Evolutionary conservation across 2,888 invertebrate genomes (phyloP).

Genomic region (Ophonus ardosiacus): DNA sequence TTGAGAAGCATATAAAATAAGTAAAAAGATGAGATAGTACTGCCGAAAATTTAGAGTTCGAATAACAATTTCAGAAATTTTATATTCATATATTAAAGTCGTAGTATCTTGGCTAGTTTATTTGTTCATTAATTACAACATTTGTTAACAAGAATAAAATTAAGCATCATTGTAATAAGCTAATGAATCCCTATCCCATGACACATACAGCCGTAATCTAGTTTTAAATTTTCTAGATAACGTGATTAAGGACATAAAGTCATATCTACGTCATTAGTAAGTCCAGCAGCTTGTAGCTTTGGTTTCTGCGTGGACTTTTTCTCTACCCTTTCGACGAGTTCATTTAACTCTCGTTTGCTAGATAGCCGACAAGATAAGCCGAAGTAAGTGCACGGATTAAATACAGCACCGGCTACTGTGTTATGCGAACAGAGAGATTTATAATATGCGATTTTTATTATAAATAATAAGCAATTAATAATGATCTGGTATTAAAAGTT

Average conservation of each 20-base stretch:
- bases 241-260: conserved; percentile 59
- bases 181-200: conserved; percentile 27
- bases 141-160: conserved; percentile 44
- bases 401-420: conserved; percentile 48
- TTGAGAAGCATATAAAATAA: no score
- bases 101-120: neutral
- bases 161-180: conserved; percentile 43
- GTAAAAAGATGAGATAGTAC: no score
- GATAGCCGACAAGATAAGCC: conserved; percentile 56
- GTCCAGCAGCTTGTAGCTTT: conserved; percentile 33
- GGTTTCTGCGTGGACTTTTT: conserved; percentile 27
- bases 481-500: conserved; percentile 15
- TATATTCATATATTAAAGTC: no score
- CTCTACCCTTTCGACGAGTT: conserved; percentile 58
- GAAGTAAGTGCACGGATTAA: conserved; percentile 60
- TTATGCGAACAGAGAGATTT: neutral
- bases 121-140: conserved; percentile 25
- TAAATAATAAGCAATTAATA: conserved; percentile 32
- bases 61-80: no score
- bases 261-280: conserved; percentile 36
- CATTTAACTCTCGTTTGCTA: conserved; percentile 59
- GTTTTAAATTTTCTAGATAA: conserved; percentile 58
- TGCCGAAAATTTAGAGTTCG: no score
- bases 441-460: conserved; percentile 26
- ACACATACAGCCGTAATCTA: conserved; percentile 54